These are phyloP conservation scores for Sturmia bella DNA, from an alignment of 2,888 invertebrate genomes.

Conservation along the genomic window DNA sequence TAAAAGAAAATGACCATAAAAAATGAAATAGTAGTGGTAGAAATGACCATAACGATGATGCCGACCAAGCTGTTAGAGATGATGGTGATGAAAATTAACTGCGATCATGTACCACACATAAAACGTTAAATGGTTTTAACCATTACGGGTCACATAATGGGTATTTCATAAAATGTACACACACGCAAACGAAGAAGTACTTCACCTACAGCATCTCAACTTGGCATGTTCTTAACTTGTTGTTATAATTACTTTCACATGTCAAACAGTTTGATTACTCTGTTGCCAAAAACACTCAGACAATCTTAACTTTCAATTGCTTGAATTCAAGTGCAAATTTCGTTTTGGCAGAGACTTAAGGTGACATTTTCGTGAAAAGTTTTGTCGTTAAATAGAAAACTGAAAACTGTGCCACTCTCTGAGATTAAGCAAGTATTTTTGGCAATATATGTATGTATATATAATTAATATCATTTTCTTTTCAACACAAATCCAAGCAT, in stretches of 20 bases:
- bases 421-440: too few species aligned
- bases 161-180: constrained; percentile 15
- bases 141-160: constrained; percentile 17
- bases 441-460: too few species aligned
- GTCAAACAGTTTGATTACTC: constrained; percentile 6
- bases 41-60: constrained; percentile 31
- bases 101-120: constrained; percentile 59
- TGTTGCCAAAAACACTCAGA: constrained; percentile 9
- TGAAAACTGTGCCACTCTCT: too few species aligned
- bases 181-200: neutral
- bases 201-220: neutral
- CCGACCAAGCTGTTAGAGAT: constrained; percentile 28
- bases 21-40: constrained; percentile 25
- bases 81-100: constrained; percentile 61
- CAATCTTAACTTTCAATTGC: constrained; percentile 12
- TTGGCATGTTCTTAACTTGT: neutral
- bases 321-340: neutral
- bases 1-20: neutral
- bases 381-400: too few species aligned
- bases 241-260: constrained; percentile 36
- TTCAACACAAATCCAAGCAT: too few species aligned
- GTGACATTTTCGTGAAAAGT: too few species aligned
- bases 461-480: too few species aligned
- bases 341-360: neutral
- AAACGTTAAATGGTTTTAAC: constrained; percentile 50